Evolutionary conservation across 1,140 invertebrate species (phyloP).

Genomic region (Cataglyphis hispanica): DNA sequence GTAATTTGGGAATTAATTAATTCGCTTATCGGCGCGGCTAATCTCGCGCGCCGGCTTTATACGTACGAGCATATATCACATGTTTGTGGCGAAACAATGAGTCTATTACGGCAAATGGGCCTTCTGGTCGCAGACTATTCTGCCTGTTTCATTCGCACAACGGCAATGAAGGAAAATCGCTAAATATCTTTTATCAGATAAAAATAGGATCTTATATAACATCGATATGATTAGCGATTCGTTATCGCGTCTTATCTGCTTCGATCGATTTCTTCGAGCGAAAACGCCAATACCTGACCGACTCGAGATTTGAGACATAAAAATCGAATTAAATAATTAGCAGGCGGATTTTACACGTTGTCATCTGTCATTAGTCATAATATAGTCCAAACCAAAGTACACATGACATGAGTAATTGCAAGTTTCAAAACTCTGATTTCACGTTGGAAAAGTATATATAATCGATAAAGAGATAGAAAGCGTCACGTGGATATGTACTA

Average conservation of each 20-base stretch:
- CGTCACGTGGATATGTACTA: not conserved
- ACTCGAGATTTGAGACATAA: not conserved
- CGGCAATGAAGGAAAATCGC: not conserved
- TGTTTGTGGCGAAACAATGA: conserved; percentile 36
- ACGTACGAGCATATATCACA: conserved; percentile 34
- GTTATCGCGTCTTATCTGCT: conserved; percentile 18
- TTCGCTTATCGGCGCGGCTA: conserved; percentile 43
- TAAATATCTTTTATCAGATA: conserved; percentile 29
- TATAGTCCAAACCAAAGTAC: not conserved
- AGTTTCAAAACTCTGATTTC: not conserved
- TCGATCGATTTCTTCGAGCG: not conserved
- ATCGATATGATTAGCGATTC: not conserved
- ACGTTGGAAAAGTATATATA: not conserved
- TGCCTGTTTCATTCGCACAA: conserved; percentile 9
- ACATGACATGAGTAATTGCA: not conserved
- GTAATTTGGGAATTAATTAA: conserved; percentile 56
- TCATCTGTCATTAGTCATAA: not conserved
- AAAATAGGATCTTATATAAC: conserved; percentile 31
- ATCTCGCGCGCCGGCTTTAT: conserved; percentile 52
- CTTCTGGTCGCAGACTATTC: conserved; percentile 12
- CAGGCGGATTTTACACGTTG: not conserved
- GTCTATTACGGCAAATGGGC: conserved; percentile 44
- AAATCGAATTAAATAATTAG: conserved; percentile 37
- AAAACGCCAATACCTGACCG: not conserved
- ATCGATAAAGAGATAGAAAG: conserved; percentile 32